These are phyloP conservation scores for Drosophila nebulosa DNA, from an alignment of 1,140 invertebrate genomes.

Conservation along the genomic window DNA sequence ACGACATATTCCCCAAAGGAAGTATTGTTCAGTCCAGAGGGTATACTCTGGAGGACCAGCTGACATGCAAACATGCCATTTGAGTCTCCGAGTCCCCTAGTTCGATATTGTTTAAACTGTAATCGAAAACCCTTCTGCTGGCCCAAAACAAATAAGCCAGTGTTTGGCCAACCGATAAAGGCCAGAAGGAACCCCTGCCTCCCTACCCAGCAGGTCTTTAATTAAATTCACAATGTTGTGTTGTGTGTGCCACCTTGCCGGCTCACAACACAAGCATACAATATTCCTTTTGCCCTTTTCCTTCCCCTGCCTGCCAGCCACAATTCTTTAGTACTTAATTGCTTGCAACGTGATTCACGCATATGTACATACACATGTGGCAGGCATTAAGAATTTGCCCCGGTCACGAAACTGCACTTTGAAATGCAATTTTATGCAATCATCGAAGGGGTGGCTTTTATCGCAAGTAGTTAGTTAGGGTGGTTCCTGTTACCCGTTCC, in stretches of 20 bases:
- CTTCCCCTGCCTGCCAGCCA: slow-evolving; percentile 5
- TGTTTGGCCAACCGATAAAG: slow-evolving; percentile 46
- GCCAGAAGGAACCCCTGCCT: slow-evolving; percentile 2
- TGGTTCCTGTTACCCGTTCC: slow-evolving; percentile 5
- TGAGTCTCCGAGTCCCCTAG: slow-evolving; percentile 17
- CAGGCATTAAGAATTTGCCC: slow-evolving; percentile 37
- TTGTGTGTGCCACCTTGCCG: slow-evolving; percentile 32
- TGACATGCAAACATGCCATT: slow-evolving; percentile 66
- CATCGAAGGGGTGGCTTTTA: slow-evolving; percentile 31
- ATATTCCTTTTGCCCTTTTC: slow-evolving; percentile 2
- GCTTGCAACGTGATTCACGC: slow-evolving; percentile 61
- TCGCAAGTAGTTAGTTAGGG: slow-evolving; percentile 14
- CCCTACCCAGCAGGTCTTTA: slow-evolving; percentile 48
- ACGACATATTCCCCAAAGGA: background rate
- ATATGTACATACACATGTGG: slow-evolving; percentile 20
- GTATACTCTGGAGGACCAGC: slow-evolving; percentile 42
- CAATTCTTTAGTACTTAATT: slow-evolving; percentile 20
- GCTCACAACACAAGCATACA: slow-evolving; percentile 14
- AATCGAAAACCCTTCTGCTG: slow-evolving; percentile 49
- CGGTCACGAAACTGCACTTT: slow-evolving; percentile 67
- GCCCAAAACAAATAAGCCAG: slow-evolving; percentile 42
- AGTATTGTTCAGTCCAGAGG: slow-evolving; percentile 18
- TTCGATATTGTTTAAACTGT: slow-evolving; percentile 39
- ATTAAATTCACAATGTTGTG: slow-evolving; percentile 58
- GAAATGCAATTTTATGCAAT: slow-evolving; percentile 72